These are phyloP conservation scores for Aspidapion aeneum DNA, from an alignment of 2,888 invertebrate species.

Conservation along the genomic window DNA sequence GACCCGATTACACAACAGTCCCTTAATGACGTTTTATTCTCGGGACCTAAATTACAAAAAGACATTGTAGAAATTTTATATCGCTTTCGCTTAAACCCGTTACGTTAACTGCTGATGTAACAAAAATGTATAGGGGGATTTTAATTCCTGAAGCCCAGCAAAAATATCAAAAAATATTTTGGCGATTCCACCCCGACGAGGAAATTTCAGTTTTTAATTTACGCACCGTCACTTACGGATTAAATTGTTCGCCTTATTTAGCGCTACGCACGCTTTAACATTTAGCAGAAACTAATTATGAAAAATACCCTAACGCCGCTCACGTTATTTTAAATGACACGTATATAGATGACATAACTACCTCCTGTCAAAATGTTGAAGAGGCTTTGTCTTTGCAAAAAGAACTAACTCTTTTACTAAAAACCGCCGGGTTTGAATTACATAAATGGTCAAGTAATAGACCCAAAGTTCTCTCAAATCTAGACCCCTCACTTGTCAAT, in stretches of 20 bases:
- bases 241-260: not conserved
- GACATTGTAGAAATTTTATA: not conserved
- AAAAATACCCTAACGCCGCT: not conserved
- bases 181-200: not conserved
- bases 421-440: not conserved
- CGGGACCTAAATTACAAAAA: constrained; percentile 1
- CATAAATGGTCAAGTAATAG: not conserved
- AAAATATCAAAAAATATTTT: constrained; percentile 4
- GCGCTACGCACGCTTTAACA: constrained; percentile 1
- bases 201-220: not conserved
- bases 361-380: not conserved
- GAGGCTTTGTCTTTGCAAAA: constrained; percentile 1
- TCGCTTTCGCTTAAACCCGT: not conserved
- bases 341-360: not conserved
- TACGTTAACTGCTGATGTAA: not conserved
- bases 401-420: not conserved
- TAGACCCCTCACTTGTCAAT: not conserved
- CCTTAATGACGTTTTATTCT: not conserved
- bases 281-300: not conserved
- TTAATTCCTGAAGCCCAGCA: not conserved
- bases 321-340: not conserved
- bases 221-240: constrained; percentile 1
- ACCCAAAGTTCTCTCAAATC: not conserved
- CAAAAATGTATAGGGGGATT: not conserved
- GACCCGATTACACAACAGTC: not conserved